Evolutionary conservation across 2,888 invertebrate species (phyloP).

Genomic region (Trichogramma dendrolimi): DNA sequence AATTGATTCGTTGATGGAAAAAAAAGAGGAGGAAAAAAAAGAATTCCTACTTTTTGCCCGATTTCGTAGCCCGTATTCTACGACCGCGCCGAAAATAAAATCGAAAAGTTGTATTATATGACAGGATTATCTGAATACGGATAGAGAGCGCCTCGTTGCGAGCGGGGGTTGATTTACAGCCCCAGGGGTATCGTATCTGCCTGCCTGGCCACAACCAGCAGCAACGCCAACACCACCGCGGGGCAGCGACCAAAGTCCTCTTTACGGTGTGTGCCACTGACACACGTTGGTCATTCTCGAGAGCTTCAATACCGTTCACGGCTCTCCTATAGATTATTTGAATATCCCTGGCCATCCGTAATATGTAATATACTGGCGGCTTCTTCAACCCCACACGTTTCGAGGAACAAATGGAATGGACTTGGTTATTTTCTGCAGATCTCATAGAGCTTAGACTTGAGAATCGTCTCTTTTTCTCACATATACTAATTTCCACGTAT

Average conservation of each 20-base stretch:
- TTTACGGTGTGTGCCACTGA: slow-evolving; percentile 38
- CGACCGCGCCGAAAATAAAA: slow-evolving; percentile 4
- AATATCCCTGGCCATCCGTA: slow-evolving; percentile 37
- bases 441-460: no score
- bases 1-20: no score
- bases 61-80: no score
- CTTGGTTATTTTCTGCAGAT: no score
- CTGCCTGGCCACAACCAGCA: slow-evolving; percentile 30
- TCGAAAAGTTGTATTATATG: slow-evolving; percentile 8
- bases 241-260: slow-evolving; percentile 19
- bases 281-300: slow-evolving; percentile 45
- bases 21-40: no score
- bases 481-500: no score
- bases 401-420: no score
- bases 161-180: slow-evolving; percentile 46
- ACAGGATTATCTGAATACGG: slow-evolving; percentile 50
- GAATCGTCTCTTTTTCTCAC: no score
- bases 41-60: no score
- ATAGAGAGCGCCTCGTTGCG: slow-evolving; percentile 4
- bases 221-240: slow-evolving; percentile 22
- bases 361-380: no score
- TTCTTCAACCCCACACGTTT: no score
- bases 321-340: slow-evolving; percentile 43
- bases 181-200: slow-evolving; percentile 47
- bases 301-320: slow-evolving; percentile 16